Evolutionary conservation across 2,888 invertebrate species (phyloP).

Genomic region (Odontomyia ornata): DNA sequence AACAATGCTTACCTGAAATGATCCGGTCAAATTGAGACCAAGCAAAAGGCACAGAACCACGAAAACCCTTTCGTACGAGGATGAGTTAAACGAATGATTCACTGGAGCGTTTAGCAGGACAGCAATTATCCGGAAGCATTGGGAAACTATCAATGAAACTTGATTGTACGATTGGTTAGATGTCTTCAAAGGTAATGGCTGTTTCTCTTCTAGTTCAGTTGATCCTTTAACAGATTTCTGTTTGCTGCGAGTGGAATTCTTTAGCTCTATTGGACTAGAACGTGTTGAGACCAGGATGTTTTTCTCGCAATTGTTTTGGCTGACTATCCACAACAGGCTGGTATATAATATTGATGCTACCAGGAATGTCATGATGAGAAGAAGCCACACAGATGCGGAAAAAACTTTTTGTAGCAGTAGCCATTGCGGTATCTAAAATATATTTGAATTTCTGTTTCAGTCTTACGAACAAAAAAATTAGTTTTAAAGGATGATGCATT

Average conservation of each 20-base stretch:
- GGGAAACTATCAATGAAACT: conserved; percentile 35
- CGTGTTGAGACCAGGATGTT: not conserved
- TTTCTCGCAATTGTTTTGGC: conserved; percentile 27
- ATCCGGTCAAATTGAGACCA: conserved; percentile 50
- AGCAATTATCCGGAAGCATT: conserved; percentile 49
- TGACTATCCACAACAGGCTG: conserved; percentile 40
- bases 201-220: conserved; percentile 10
- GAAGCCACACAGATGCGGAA: conserved; percentile 45
- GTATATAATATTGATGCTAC: conserved; percentile 43
- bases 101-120: conserved; percentile 48
- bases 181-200: conserved; percentile 42
- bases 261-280: not conserved
- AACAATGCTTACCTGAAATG: conserved; percentile 49
- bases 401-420: conserved; percentile 46
- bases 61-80: conserved; percentile 48
- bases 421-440: conserved; percentile 46
- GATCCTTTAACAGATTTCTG: not conserved
- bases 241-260: not conserved
- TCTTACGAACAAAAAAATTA: too few relatives aligned
- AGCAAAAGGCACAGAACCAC: conserved; percentile 48
- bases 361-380: conserved; percentile 44
- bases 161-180: conserved; percentile 44
- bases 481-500: too few relatives aligned
- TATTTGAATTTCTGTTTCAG: not conserved
- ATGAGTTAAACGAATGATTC: conserved; percentile 45